These are phyloP conservation scores for Pelagia noctiluca DNA, from an alignment of 30 jellyfish, hydroid and myxozoan genomes.

Conservation along the genomic window DNA sequence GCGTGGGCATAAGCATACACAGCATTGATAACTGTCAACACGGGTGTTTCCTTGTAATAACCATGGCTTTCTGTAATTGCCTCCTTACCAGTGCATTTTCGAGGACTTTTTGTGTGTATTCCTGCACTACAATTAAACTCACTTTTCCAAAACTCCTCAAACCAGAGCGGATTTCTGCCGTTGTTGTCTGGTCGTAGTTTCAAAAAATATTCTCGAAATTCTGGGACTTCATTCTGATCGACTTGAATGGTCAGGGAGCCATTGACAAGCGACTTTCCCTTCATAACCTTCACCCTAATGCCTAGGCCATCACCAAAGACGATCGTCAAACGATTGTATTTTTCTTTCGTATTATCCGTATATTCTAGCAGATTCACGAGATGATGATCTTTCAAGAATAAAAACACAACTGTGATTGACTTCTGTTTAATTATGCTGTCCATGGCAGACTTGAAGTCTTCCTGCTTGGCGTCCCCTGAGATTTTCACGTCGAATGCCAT, in stretches of 20 bases:
- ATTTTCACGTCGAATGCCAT: constrained; percentile 33
- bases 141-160: constrained; percentile 63
- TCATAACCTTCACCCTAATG: constrained; percentile 33
- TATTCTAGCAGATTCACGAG: constrained; percentile 25
- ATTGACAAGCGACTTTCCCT: constrained; percentile 34
- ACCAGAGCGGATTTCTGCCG: constrained; percentile 66
- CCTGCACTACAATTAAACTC: constrained; percentile 56
- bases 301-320: constrained; percentile 84
- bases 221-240: constrained; percentile 40
- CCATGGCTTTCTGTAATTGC: constrained; percentile 61
- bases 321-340: constrained; percentile 41
- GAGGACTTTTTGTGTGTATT: not conserved
- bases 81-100: constrained; percentile 63
- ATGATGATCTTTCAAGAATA: constrained; percentile 56
- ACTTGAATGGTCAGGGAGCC: constrained; percentile 79
- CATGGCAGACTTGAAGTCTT: constrained; percentile 3
- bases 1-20: constrained; percentile 79
- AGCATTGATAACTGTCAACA: constrained; percentile 70
- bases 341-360: constrained; percentile 31
- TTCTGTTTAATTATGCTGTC: constrained; percentile 13
- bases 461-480: constrained; percentile 15
- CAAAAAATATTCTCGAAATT: constrained; percentile 61
- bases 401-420: constrained; percentile 44
- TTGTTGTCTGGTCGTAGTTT: constrained; percentile 41
- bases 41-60: constrained; percentile 54